phyloP scores from a whole-genome alignment of 2,797 vertebrate genomes.

The Poecile montanus region DNA sequence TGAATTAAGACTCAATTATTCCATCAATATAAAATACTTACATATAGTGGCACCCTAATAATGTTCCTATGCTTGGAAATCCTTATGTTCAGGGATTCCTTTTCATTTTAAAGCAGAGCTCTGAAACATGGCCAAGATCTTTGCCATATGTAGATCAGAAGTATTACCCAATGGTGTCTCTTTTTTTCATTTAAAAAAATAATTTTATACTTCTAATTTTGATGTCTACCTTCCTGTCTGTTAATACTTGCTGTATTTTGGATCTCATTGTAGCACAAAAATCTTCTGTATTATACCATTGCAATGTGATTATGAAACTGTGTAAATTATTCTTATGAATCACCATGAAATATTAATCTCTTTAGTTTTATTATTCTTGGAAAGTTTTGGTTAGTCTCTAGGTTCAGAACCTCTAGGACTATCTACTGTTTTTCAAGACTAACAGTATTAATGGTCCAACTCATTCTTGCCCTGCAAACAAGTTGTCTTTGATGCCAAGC shows the following conservation, averaged over 20 bases:
- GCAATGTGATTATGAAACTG: neutral
- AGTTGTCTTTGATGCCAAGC: neutral
- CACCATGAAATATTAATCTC: neutral
- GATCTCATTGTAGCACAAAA: neutral
- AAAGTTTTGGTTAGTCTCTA: neutral
- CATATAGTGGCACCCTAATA: neutral
- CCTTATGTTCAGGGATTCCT: neutral
- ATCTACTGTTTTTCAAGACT: neutral
- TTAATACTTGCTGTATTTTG: neutral
- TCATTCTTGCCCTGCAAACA: neutral
- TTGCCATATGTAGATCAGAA: neutral
- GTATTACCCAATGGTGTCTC: neutral
- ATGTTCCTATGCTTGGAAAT: neutral
- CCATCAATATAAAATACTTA: neutral
- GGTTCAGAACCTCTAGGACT: neutral
- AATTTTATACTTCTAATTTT: neutral
- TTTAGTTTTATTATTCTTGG: neutral
- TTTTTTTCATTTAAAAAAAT: neutral
- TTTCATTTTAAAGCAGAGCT: neutral
- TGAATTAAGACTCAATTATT: neutral
- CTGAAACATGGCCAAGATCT: neutral
- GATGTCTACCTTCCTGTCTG: neutral
- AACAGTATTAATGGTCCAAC: neutral
- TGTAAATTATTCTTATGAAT: neutral
- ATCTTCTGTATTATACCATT: neutral